Percentiles rank a stretch among this genome's conserved stretches.
These are phyloP conservation scores for Petroica traversi DNA, from an alignment of 2,113 vertebrate genomes.

Conservation along the genomic window DNA sequence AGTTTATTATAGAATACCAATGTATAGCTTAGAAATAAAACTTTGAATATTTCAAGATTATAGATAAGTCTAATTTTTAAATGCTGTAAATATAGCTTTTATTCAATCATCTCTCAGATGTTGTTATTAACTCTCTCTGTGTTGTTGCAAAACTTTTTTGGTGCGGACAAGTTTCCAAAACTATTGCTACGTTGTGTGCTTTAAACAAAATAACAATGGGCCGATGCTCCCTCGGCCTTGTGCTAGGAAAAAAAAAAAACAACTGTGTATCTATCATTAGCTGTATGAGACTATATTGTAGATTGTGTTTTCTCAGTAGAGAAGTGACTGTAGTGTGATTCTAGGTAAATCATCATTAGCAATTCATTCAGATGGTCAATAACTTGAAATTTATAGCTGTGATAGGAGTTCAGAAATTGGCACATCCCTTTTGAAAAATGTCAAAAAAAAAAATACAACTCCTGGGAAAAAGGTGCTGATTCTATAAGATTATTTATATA, in stretches of 20 bases:
- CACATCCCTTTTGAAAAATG: conserved; percentile 80
- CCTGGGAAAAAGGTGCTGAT: conserved; percentile 89
- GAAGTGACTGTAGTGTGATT: conserved; percentile 89
- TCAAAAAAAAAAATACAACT: conserved; percentile 76
- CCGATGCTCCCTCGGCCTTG: conserved; percentile 65
- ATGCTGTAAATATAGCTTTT: conserved; percentile 96
- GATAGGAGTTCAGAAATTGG: conserved; percentile 85
- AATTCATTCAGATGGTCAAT: conserved; percentile 87
- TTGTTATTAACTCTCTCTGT: conserved; percentile 88
- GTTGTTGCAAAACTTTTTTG: conserved; percentile 86
- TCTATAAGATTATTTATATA: conserved; percentile 84
- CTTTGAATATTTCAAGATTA: conserved; percentile 92
- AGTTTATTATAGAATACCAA: conserved; percentile 94
- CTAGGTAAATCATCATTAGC: conserved; percentile 87
- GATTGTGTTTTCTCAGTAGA: conserved; percentile 91
- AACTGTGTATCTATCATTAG: conserved; percentile 92
- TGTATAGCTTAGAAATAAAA: conserved; percentile 96
- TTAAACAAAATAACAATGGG: conserved; percentile 81
- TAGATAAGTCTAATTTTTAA: conserved; percentile 92
- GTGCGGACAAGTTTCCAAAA: conserved; percentile 86
- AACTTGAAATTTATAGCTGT: conserved; percentile 85
- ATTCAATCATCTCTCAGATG: conserved; percentile 83
- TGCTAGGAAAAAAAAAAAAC: conserved; percentile 83
- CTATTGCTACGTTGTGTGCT: conserved; percentile 87
- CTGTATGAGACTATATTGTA: conserved; percentile 88